phyloP scores from a whole-genome alignment of 1,140 invertebrate species.

The Adoxophyes honmai region DNA sequence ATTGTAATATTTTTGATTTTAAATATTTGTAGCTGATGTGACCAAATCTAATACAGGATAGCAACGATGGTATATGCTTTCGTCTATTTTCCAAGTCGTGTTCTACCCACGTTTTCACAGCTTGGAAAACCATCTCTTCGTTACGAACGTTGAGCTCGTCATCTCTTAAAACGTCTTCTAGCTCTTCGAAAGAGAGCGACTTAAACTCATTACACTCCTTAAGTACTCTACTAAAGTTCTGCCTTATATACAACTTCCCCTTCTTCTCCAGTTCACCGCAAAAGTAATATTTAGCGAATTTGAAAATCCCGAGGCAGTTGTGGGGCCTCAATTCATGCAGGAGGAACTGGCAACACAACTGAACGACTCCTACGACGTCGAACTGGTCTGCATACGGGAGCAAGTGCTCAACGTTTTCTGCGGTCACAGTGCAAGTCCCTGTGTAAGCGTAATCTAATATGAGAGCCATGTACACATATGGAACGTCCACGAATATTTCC shows the following conservation, averaged over 20 bases:
- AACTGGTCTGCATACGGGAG: conserved; percentile 81
- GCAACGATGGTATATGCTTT: conserved; percentile 77
- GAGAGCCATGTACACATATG: conserved; percentile 70
- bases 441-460: conserved; percentile 84
- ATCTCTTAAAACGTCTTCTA: conserved; percentile 77
- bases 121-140: conserved; percentile 84
- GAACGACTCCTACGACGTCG: conserved; percentile 80
- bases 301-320: conserved; percentile 83
- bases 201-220: conserved; percentile 78
- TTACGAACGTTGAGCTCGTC: conserved; percentile 82
- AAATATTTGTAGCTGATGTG: conserved; percentile 82
- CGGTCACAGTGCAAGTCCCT: conserved; percentile 77
- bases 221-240: conserved; percentile 74
- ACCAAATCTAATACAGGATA: conserved; percentile 82
- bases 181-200: conserved; percentile 74
- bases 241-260: conserved; percentile 75
- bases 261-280: conserved; percentile 78
- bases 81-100: conserved; percentile 71
- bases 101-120: conserved; percentile 81
- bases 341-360: conserved; percentile 80
- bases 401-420: conserved; percentile 80
- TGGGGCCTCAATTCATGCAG: conserved; percentile 75
- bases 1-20: conserved; percentile 78
- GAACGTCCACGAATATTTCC: conserved; percentile 74
- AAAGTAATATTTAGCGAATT: conserved; percentile 84